These are phyloP conservation scores for Chymomyza costata DNA, from an alignment of 1,140 invertebrate species.

Conservation along the genomic window DNA sequence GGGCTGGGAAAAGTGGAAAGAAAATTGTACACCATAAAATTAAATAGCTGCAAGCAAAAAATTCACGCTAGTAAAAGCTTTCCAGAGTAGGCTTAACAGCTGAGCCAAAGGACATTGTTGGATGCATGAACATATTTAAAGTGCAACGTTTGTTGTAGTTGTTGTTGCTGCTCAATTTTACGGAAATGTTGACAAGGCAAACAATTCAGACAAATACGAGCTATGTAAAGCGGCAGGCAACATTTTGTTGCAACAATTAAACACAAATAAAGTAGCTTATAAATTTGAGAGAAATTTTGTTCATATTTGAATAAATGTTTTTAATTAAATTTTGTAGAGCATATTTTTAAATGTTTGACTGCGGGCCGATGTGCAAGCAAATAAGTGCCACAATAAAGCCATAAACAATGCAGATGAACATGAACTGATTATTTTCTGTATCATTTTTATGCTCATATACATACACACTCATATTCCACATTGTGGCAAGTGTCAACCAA, in stretches of 20 bases:
- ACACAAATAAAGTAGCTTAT: too few relatives aligned
- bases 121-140: conserved; percentile 14
- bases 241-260: too few relatives aligned
- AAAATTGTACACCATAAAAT: conserved; percentile 24
- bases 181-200: conserved; percentile 22
- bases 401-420: conserved; percentile 47
- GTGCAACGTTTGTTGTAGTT: neutral
- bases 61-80: neutral
- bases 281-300: too few relatives aligned
- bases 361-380: conserved; percentile 6
- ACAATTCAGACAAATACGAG: conserved; percentile 20
- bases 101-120: neutral
- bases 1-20: conserved; percentile 4
- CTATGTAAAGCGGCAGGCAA: too few relatives aligned
- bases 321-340: too few relatives aligned
- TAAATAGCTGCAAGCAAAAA: conserved; percentile 30
- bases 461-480: conserved; percentile 20
- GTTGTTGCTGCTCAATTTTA: conserved; percentile 23
- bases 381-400: conserved; percentile 45
- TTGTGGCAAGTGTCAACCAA: neutral
- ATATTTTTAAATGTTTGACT: too few relatives aligned
- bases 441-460: neutral
- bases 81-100: too few relatives aligned
- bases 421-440: conserved; percentile 21
- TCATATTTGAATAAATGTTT: too few relatives aligned